Evolutionary conservation across 1,140 invertebrate species (phyloP).

Genomic region (Lanistes nyassanus): DNA sequence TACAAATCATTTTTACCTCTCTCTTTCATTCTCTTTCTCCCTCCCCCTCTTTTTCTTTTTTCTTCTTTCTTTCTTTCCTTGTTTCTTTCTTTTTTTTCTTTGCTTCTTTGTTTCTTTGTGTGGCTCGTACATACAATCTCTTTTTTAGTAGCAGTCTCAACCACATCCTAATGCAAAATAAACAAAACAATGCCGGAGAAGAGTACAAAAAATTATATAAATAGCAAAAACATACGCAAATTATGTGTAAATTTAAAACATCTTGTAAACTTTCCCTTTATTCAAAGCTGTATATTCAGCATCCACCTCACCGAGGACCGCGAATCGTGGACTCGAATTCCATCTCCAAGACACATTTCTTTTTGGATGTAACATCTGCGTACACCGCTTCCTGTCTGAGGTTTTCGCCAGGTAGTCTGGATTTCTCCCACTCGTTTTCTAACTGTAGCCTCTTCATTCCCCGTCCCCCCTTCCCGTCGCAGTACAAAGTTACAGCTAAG

Average conservation of each 20-base stretch:
- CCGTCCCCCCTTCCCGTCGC: background rate
- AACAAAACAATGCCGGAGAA: no score
- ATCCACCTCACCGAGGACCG: background rate
- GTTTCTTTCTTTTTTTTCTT: no score
- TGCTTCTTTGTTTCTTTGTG: no score
- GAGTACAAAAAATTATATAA: no score
- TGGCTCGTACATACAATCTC: background rate
- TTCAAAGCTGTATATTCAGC: background rate
- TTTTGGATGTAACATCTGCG: background rate
- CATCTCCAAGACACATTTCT: no score
- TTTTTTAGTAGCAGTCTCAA: background rate
- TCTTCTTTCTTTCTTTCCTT: no score
- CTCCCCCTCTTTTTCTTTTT: slow-evolving; percentile 13
- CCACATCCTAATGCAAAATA: no score
- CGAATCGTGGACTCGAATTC: no score
- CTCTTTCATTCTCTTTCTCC: no score
- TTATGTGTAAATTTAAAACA: no score
- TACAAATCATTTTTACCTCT: background rate
- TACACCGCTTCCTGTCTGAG: background rate
- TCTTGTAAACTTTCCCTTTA: slow-evolving; percentile 7
- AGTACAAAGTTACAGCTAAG: background rate
- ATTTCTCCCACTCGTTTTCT: background rate
- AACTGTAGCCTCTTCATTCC: background rate
- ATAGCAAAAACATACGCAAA: no score
- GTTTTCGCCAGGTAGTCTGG: background rate